Evolutionary conservation across 2,888 invertebrate genomes (phyloP), one percentile per base, ranked within the genome.

Genomic region (Steinernema scapterisci): DNA sequence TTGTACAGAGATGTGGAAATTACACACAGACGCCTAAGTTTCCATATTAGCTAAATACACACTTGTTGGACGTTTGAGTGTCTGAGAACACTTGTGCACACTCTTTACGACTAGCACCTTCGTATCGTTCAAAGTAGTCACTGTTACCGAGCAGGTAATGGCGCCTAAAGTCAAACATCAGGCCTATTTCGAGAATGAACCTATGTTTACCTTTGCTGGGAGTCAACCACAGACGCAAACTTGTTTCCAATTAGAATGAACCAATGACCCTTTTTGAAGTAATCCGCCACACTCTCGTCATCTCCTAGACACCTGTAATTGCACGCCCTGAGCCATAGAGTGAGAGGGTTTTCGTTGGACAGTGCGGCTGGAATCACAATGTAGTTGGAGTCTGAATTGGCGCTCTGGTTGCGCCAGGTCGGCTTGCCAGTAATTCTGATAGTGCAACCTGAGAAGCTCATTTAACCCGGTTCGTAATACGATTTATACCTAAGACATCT

Each of bases 181-280:
- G n/a, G n/a, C n/a, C n/a, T n/a, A n/a, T n/a, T n/a, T n/a, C n/a
- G 23, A 23, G 54, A 21, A 9, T 7, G 51, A 51, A 9, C 45
- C 16, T 16, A n/a, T n/a, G 19, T 6, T 6, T 25, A 54, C 54
- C 54, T 54, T 54, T 54, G 54, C 54, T 54, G 54, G 11, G 54
- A 54, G 16, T 54, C 54, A 6, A 54, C 54, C 13, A 54, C 54
- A 27, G 54, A 54, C 16, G 6, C 54, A 25, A 25, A 21, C 27
- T 54, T 54, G 54, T 54, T 54, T 54, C 54, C 54, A 3, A 54
- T 6, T 23, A 54, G 27, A 54, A 54, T 9, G 27, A 54, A 23
- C 23, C 54, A 25, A 11, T 54, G 23, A 7, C 16, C 54, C 25
- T 54, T 23, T 21, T 13, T 6, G 25, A 54, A 54, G 16, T 54